These are phyloP conservation scores for Ophonus ardosiacus DNA, from an alignment of 2,888 invertebrate species.

Conservation along the genomic window DNA sequence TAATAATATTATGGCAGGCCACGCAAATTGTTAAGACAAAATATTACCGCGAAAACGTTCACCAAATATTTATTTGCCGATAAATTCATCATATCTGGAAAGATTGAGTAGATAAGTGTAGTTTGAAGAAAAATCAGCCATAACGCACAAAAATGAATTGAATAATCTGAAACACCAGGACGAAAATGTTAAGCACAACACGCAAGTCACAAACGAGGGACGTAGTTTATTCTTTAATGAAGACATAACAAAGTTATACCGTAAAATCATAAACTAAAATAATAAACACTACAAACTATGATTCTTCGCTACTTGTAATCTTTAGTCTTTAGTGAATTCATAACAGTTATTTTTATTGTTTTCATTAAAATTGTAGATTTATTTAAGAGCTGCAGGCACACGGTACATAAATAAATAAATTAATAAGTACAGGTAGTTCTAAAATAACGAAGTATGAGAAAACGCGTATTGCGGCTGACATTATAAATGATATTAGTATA, in stretches of 20 bases:
- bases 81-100: conserved; percentile 25
- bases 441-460: too few species aligned
- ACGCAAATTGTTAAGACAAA: not conserved
- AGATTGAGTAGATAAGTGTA: conserved; percentile 5
- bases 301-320: too few species aligned
- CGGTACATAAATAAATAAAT: too few species aligned
- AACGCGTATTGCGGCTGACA: too few species aligned
- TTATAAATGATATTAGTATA: too few species aligned
- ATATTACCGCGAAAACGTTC: conserved; percentile 20
- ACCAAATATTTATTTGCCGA: conserved; percentile 36
- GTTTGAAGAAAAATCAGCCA: conserved; percentile 11
- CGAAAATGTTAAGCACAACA: not conserved
- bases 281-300: too few species aligned
- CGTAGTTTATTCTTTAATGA: not conserved
- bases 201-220: not conserved
- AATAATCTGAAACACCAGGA: conserved; percentile 11
- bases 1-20: not conserved
- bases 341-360: too few species aligned
- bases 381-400: too few species aligned
- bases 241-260: not conserved
- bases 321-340: too few species aligned
- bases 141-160: conserved; percentile 24
- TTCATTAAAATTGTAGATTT: too few species aligned
- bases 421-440: too few species aligned
- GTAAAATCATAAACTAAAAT: too few species aligned